Evolutionary conservation across 1,140 invertebrate genomes (phyloP).

Genomic region (Riptortus pedestris): DNA sequence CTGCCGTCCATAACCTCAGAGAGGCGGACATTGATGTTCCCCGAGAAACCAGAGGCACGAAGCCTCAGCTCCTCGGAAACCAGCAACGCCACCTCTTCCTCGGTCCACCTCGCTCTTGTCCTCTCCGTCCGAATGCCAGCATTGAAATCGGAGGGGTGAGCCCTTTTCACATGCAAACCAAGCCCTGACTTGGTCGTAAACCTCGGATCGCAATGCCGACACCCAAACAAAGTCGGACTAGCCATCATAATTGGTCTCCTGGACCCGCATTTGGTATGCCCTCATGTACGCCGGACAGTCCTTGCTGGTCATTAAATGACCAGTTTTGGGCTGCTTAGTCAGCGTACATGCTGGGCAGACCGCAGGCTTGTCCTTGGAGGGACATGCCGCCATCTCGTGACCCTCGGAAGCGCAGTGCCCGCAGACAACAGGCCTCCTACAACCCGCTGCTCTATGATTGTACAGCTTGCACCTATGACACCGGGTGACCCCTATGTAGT

Average conservation of each 20-base stretch:
- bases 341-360: neutral
- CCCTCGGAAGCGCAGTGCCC: neutral
- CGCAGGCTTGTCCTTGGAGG: neutral
- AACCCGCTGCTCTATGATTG: neutral
- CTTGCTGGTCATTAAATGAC: neutral
- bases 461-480: neutral
- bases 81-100: neutral
- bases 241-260: neutral
- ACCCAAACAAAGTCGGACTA: neutral
- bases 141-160: neutral
- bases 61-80: neutral
- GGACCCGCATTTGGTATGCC: neutral
- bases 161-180: neutral
- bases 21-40: neutral
- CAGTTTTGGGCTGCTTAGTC: neutral
- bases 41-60: neutral
- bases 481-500: neutral
- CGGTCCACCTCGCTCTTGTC: neutral
- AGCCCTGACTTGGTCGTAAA: neutral
- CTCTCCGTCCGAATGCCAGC: neutral
- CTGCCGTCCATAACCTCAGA: neutral
- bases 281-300: neutral
- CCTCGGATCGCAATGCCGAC: neutral
- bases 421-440: neutral
- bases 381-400: neutral